Evolutionary conservation across 1,140 invertebrate species (phyloP).

Genomic region (Philotrypesis tridentata): DNA sequence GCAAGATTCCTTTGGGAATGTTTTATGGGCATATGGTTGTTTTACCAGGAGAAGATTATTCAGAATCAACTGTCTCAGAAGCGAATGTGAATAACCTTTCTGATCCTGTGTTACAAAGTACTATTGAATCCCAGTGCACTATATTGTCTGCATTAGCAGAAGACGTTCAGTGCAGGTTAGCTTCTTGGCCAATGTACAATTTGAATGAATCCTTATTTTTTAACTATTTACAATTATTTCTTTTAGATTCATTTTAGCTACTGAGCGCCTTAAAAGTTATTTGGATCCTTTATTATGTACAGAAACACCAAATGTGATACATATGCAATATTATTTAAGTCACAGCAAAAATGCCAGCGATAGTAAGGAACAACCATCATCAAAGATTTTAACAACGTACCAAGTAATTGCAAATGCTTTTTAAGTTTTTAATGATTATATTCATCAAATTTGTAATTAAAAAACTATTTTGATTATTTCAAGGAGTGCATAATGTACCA

Average conservation of each 20-base stretch:
- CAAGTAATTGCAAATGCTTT: constrained; percentile 74
- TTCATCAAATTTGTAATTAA: neutral
- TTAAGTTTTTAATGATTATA: constrained; percentile 30
- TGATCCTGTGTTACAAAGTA: constrained; percentile 66
- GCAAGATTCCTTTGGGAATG: constrained; percentile 91
- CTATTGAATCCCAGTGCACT: constrained; percentile 75
- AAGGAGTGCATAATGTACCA: constrained; percentile 86
- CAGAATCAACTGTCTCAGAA: constrained; percentile 69
- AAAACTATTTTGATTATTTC: neutral
- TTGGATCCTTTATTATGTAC: constrained; percentile 83
- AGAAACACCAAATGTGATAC: constrained; percentile 85
- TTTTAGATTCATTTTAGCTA: constrained; percentile 83
- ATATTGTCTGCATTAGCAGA: constrained; percentile 79
- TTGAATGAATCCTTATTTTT: constrained; percentile 9
- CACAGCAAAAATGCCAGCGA: constrained; percentile 74
- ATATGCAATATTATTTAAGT: constrained; percentile 85
- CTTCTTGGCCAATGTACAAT: constrained; percentile 52
- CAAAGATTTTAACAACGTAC: constrained; percentile 85
- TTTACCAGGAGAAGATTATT: constrained; percentile 80
- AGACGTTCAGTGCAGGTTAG: constrained; percentile 84
- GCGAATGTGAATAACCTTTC: constrained; percentile 61
- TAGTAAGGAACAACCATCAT: constrained; percentile 77
- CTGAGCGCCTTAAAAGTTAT: constrained; percentile 84
- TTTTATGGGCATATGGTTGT: constrained; percentile 93
- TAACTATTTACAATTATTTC: constrained; percentile 12